phyloP scores from a whole-genome alignment of 1,140 invertebrate species.

The Calephelis nemesis region DNA sequence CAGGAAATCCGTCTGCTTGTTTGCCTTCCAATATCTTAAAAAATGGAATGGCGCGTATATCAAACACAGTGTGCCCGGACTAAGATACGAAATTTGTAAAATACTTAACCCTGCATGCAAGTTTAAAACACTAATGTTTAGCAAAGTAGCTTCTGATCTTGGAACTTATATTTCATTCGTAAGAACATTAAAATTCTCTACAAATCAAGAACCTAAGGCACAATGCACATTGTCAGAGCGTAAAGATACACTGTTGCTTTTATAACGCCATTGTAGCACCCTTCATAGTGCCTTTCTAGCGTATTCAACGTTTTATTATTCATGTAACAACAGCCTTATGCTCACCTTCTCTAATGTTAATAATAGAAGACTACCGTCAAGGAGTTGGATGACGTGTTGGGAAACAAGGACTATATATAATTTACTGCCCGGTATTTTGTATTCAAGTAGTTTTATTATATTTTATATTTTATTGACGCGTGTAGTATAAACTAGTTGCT shows the following conservation, averaged over 20 bases:
- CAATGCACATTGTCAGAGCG: constrained; percentile 71
- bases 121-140: no score
- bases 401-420: constrained; percentile 35
- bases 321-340: constrained; percentile 58
- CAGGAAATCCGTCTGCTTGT: no score
- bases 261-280: constrained; percentile 68
- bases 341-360: constrained; percentile 53
- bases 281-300: constrained; percentile 52
- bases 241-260: constrained; percentile 69
- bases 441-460: constrained; percentile 3
- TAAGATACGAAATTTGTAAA: no score
- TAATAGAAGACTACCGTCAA: constrained; percentile 69
- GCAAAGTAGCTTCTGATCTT: no score
- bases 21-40: no score
- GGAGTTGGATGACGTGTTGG: constrained; percentile 28
- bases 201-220: constrained; percentile 32
- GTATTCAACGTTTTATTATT: constrained; percentile 61
- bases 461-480: neutral
- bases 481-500: neutral
- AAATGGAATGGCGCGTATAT: no score
- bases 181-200: constrained; percentile 53
- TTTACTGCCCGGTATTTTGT: constrained; percentile 31
- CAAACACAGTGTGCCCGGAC: no score
- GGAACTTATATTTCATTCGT: neutral
- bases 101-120: no score